Evolutionary conservation across 2,113 vertebrate genomes (phyloP).

Genomic region (Furnarius figulus): DNA sequence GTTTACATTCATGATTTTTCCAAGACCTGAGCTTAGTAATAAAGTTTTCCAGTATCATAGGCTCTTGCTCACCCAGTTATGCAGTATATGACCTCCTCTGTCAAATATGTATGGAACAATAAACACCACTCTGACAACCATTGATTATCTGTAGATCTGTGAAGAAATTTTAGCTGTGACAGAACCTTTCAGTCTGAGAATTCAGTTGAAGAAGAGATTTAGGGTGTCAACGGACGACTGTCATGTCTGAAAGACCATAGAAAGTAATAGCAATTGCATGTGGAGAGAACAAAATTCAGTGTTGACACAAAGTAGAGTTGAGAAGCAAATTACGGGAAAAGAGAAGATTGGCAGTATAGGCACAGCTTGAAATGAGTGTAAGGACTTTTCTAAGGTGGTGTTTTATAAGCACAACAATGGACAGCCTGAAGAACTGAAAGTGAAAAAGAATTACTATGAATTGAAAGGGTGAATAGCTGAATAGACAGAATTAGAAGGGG

Average conservation of each 20-base stretch:
- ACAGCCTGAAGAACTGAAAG: neutral
- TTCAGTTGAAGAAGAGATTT: neutral
- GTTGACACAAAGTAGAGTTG: neutral
- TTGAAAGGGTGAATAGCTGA: neutral
- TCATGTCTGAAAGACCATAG: neutral
- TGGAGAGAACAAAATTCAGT: neutral
- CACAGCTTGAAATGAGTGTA: neutral
- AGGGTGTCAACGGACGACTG: neutral
- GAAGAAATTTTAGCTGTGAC: neutral
- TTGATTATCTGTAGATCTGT: neutral
- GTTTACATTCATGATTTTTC: neutral
- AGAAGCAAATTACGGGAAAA: slow-evolving; percentile 4
- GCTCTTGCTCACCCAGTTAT: neutral
- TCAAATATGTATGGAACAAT: neutral
- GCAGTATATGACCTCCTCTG: neutral
- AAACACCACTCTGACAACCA: neutral
- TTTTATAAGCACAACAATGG: neutral
- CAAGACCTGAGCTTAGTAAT: neutral
- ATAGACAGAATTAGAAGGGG: neutral
- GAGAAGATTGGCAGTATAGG: neutral
- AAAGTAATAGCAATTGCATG: neutral
- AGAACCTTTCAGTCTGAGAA: neutral
- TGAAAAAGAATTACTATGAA: neutral
- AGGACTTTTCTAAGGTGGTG: neutral
- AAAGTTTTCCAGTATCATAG: neutral